Evolutionary conservation across 2,888 invertebrate species (phyloP), one percentile per base, ranked within the genome.

Genomic region (Rhagonycha lutea): DNA sequence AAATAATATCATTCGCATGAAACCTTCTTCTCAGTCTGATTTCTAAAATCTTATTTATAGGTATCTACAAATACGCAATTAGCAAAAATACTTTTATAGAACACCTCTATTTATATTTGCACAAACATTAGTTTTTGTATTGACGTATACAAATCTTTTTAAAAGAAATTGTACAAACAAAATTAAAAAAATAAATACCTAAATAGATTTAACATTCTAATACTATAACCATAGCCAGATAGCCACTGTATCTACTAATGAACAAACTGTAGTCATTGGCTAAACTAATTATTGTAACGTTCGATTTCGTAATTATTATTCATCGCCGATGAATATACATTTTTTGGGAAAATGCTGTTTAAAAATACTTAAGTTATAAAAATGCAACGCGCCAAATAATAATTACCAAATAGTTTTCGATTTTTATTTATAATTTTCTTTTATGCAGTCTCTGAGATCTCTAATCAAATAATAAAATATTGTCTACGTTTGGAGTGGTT

Each of bases 171-270:
- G 29, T 29, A 32, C 68, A 29, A 28, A 68, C 32, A 68, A 68
- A 18, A 18, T 24, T 61, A 69, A 69, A 32, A 70, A 70, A 70
- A 70, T 70, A 70, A 70, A 70, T 70, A 62, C 26, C 26, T 70
- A 63, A 47, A 47, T 68, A 68, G 32, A 8, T 68, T 26, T 61
- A 70, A 70, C 62, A 70, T 11, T 70, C 61, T 72, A 72, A 72
- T 72, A 72, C 71, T 72, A 72, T 47, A 68, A 65, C 71, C 65
- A 26, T 24, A 47, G 65, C 67, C 67, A 60, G 47, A 26, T 24
- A 47, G 65, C 67, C 67, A 67, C 14, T 60, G 32, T 72, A 47
- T 24, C 65, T 72, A 72, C 71, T 65, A 47, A 47, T 47, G 7
- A 47, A 47, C 47, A 47, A 47, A 47, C 47, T 47, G 47, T 47